Evolutionary conservation across 2,113 vertebrate genomes (phyloP), one percentile per base, ranked within the genome.

Genomic region (Rhinopomastus cyanomelas): DNA sequence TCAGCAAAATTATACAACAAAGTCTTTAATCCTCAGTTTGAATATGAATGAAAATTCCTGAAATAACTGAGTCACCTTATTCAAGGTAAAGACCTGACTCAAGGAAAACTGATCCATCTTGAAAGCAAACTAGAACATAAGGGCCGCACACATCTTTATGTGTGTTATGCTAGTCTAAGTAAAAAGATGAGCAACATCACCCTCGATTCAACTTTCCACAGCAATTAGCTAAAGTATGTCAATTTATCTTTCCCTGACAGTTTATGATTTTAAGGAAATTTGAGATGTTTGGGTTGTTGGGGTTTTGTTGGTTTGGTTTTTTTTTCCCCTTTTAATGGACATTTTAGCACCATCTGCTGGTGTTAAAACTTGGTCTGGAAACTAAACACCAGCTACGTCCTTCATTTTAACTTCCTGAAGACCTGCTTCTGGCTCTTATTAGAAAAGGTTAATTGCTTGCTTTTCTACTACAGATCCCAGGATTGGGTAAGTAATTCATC

Each of bases 261-360:
- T 95, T 97, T 97, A 97, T 98, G 96, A 97, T 98, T 98, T 97
- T 97, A 97, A 98, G 94, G 96, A 98, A 97, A 98, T 97, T 93
- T 95, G 97, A 97, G 94, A 96, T 96, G 87, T 90, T 95, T 87
- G 68, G 32, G 82, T 87, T 69, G 46, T 61, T 93, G 68, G 53
- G 0, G 84, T 97, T 96, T 96, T 68, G 44, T 52, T 92, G 62
- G 46, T 0, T 85, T 97, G 64, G 29, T 67, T 77, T 68, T 86
- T 97, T 96, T 96, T 93, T 42, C 96, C 90, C 88, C 85, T 89
- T 90, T 90, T 94, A 96, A 95, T 96, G 96, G 95, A 97, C 97
- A 97, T 98, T 97, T 98, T 97, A 98, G 98, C 98, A 97, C 98
- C 98, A 98, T 98, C 98, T 99, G 97, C 98, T 98, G 98, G 97